Conservation (phyloP, 2,888 invertebrate species). For the Pyrgus malvae region DNA sequence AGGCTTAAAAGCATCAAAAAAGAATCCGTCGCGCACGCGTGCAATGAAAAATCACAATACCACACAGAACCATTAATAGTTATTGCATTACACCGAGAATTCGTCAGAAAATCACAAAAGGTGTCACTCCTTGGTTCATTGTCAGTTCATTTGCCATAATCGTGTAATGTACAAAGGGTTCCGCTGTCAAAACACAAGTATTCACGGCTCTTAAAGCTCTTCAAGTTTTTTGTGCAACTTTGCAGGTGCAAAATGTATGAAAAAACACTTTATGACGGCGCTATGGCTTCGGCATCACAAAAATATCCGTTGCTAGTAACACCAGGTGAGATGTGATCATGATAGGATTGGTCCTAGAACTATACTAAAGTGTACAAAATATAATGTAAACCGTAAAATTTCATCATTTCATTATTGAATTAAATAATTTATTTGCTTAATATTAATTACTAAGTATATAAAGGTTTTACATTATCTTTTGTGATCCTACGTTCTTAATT, state of each 20-base stretch:
- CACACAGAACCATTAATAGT: background rate
- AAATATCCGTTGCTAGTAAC: constrained; percentile 2
- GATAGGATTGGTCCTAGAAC: background rate
- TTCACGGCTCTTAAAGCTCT: constrained; percentile 19
- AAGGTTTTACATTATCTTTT: too few species aligned
- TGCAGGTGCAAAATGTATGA: constrained; percentile 68
- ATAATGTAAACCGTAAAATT: too few species aligned
- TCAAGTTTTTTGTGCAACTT: constrained; percentile 34
- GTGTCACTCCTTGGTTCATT: constrained; percentile 30
- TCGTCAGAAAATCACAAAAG: constrained; percentile 16
- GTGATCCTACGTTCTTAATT: too few species aligned
- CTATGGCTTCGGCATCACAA: constrained; percentile 43
- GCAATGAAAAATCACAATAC: background rate
- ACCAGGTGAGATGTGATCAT: background rate
- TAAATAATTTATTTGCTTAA: too few species aligned
- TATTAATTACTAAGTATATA: too few species aligned
- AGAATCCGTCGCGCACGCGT: too few species aligned
- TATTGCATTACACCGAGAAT: constrained; percentile 11
- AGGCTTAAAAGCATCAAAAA: background rate
- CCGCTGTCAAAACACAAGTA: constrained; percentile 73
- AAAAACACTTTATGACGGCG: constrained; percentile 70
- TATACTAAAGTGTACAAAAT: background rate
- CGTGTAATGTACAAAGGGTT: constrained; percentile 46
- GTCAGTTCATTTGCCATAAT: constrained; percentile 34
- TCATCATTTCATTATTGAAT: too few species aligned